A percentile compares a stretch with the other conserved stretches of the same genome.
These are phyloP conservation scores for Poeciliopsis paucimaculata DNA, from an alignment of 2,797 vertebrate genomes.

Conservation along the genomic window DNA sequence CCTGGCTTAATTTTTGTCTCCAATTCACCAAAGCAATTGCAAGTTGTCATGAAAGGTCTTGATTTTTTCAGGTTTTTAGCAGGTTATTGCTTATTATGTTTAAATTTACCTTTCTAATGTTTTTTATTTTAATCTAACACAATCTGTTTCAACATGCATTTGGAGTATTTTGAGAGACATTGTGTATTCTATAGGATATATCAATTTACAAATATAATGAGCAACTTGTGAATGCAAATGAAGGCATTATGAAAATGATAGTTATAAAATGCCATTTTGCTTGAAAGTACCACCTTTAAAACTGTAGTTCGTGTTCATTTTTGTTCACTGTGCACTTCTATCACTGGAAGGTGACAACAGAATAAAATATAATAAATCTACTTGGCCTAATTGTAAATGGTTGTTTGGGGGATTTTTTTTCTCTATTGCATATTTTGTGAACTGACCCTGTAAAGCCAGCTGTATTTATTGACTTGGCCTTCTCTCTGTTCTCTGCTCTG, in stretches of 20 bases:
- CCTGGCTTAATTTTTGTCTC: not conserved
- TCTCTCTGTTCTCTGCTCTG: slow-evolving; percentile 15
- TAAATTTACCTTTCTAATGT: not conserved
- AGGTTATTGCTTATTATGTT: not conserved
- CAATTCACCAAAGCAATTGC: not conserved
- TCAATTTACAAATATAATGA: not conserved
- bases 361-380: slow-evolving; percentile 3
- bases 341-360: not conserved
- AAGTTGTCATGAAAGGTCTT: not conserved
- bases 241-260: not conserved
- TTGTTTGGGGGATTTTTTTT: not conserved
- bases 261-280: not conserved
- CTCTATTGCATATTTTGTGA: not conserved
- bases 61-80: not conserved
- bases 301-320: not conserved
- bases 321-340: not conserved
- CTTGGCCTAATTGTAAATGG: not conserved
- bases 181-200: no score
- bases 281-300: not conserved
- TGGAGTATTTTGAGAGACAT: not conserved
- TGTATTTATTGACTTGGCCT: slow-evolving; percentile 18
- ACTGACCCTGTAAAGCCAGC: slow-evolving; percentile 13
- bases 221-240: not conserved
- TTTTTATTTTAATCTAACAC: not conserved
- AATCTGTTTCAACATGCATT: not conserved